These are phyloP conservation scores for Carcinoscorpius rotundicauda DNA, from an alignment of 1,140 invertebrate species.

Conservation along the genomic window DNA sequence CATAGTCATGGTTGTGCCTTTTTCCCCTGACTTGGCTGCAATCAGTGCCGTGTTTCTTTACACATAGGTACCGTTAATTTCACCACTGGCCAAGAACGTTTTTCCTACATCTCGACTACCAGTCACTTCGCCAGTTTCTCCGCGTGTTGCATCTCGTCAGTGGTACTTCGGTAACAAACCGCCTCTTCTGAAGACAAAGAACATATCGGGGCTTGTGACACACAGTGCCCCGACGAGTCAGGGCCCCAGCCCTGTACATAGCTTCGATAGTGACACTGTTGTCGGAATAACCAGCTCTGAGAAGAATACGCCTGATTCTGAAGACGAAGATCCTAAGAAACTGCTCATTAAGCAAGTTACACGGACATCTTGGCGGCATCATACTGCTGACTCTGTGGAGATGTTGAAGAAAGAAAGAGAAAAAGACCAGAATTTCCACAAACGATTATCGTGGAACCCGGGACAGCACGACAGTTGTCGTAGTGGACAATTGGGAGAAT, in stretches of 20 bases:
- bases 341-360: constrained; percentile 36
- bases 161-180: not conserved
- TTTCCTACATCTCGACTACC: no score
- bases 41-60: no score
- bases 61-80: no score
- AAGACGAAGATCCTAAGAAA: constrained; percentile 3
- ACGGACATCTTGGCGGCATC: constrained; percentile 43
- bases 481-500: no score
- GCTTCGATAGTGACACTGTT: not conserved
- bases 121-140: not conserved
- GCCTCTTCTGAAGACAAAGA: not conserved
- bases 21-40: no score
- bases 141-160: not conserved
- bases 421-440: constrained; percentile 46
- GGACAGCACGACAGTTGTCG: constrained; percentile 27
- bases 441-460: constrained; percentile 53
- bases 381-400: constrained; percentile 52
- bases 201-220: not conserved
- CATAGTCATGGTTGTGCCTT: no score
- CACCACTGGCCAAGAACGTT: no score
- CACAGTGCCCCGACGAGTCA: not conserved
- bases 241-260: constrained; percentile 1
- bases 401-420: constrained; percentile 41
- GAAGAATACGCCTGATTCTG: not conserved
- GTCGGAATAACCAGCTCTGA: not conserved